These are phyloP conservation scores for Podarcis lilfordi DNA, from an alignment of 2,797 vertebrate species.

Conservation along the genomic window DNA sequence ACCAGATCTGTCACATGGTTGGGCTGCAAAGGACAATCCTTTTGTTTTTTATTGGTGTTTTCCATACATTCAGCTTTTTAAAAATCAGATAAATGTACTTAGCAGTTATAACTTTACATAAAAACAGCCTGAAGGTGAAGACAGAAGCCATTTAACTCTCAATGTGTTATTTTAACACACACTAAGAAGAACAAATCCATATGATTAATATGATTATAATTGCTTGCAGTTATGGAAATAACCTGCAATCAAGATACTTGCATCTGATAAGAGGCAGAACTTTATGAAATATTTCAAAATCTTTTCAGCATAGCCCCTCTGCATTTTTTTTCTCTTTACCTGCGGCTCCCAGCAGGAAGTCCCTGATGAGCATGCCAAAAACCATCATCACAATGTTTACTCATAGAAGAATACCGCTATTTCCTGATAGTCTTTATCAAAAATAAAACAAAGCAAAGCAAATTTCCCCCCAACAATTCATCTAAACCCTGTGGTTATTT, in stretches of 20 bases:
- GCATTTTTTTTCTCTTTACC: neutral
- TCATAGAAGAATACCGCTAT: neutral
- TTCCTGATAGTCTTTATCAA: neutral
- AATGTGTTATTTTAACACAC: neutral
- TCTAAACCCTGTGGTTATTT: neutral
- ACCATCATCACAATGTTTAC: neutral
- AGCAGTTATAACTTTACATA: neutral
- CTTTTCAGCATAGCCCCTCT: neutral
- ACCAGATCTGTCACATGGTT: conserved; percentile 45
- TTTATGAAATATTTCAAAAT: neutral
- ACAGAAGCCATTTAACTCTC: fast-evolving
- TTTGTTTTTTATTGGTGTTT: conserved; percentile 2
- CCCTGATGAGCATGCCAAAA: neutral
- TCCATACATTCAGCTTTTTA: neutral
- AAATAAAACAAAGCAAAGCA: neutral
- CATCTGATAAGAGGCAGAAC: neutral
- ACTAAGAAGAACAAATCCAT: neutral
- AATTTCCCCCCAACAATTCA: neutral
- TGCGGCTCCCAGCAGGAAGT: neutral
- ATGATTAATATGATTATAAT: neutral
- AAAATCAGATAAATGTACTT: neutral
- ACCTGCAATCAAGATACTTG: neutral
- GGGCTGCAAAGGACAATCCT: conserved; percentile 23
- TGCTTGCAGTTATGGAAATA: neutral
- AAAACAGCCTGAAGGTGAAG: neutral